Evolutionary conservation across 2,888 invertebrate genomes (phyloP).

Genomic region (Minunthozetes semirufus): DNA sequence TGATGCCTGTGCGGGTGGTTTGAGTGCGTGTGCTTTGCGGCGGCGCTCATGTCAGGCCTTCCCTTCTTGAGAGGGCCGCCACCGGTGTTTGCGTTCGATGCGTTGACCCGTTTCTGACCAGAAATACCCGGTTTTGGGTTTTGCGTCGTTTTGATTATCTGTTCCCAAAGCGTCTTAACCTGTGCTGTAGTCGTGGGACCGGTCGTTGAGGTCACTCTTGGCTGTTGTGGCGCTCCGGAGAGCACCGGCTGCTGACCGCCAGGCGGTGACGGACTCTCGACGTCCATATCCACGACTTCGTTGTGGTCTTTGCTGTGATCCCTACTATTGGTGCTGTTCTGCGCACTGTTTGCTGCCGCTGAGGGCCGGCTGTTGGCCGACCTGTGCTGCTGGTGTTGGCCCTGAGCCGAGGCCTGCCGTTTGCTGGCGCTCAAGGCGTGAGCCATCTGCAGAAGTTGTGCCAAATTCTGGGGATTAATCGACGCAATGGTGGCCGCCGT

Average conservation of each 20-base stretch:
- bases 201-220: background rate
- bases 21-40: background rate
- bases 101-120: background rate
- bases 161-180: conserved; percentile 35
- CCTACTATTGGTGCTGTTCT: background rate
- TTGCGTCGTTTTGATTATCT: conserved; percentile 32
- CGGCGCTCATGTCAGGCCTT: too few relatives aligned
- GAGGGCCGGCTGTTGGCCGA: background rate
- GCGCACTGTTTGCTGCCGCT: background rate
- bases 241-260: conserved; percentile 38
- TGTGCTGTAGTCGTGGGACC: background rate
- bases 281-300: conserved; percentile 60
- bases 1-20: background rate
- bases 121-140: conserved; percentile 8
- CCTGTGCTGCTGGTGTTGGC: background rate
- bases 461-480: conserved; percentile 21
- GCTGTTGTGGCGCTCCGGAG: background rate
- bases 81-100: background rate
- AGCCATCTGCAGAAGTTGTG: conserved; percentile 29
- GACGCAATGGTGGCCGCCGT: conserved; percentile 22
- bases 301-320: conserved; percentile 44
- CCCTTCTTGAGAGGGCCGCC: background rate
- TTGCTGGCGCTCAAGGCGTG: background rate
- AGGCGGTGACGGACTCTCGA: conserved; percentile 67
- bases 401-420: too few relatives aligned